Conservation (phyloP, 2,113 vertebrate species). For the Hyaena hyaena region DNA sequence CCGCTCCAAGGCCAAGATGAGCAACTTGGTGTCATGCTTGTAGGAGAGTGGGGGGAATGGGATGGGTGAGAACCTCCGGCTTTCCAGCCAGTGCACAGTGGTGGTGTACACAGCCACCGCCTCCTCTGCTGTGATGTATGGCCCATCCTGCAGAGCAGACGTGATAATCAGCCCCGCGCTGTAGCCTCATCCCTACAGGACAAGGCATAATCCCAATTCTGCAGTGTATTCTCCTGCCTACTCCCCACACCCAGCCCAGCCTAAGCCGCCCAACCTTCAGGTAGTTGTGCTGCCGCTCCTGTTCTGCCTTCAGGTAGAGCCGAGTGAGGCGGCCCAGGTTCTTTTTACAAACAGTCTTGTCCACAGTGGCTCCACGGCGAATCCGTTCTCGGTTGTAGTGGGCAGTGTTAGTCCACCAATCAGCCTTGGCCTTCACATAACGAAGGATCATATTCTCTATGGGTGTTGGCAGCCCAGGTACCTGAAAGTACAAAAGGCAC, state of each 20-base stretch:
- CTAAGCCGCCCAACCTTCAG: slow-evolving; percentile 91
- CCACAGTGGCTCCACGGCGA: slow-evolving; percentile 98
- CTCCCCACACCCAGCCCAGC: neutral
- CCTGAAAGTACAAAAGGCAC: slow-evolving; percentile 83
- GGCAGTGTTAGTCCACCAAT: slow-evolving; percentile 99
- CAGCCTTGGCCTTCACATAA: slow-evolving; percentile 99
- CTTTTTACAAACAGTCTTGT: slow-evolving; percentile 99
- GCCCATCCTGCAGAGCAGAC: slow-evolving; percentile 91
- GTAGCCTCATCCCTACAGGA: neutral
- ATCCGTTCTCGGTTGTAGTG: slow-evolving; percentile 99
- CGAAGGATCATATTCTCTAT: slow-evolving; percentile 99
- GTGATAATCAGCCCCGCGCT: neutral
- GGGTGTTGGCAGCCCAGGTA: slow-evolving; percentile 97
- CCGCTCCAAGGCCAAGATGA: slow-evolving; percentile 97
- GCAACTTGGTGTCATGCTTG: slow-evolving; percentile 98
- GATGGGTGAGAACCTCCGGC: slow-evolving; percentile 97
- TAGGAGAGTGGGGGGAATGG: slow-evolving; percentile 98
- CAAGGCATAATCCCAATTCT: neutral
- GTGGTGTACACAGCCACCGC: slow-evolving; percentile 99
- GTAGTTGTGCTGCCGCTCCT: slow-evolving; percentile 99
- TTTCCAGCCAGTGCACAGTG: slow-evolving; percentile 99
- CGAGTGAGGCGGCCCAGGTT: slow-evolving; percentile 97
- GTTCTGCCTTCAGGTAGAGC: slow-evolving; percentile 98
- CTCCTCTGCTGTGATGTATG: slow-evolving; percentile 99
- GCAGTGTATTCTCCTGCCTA: neutral